These are phyloP conservation scores for Nipponia nippon DNA, from an alignment of 2,113 vertebrate species.

Conservation along the genomic window DNA sequence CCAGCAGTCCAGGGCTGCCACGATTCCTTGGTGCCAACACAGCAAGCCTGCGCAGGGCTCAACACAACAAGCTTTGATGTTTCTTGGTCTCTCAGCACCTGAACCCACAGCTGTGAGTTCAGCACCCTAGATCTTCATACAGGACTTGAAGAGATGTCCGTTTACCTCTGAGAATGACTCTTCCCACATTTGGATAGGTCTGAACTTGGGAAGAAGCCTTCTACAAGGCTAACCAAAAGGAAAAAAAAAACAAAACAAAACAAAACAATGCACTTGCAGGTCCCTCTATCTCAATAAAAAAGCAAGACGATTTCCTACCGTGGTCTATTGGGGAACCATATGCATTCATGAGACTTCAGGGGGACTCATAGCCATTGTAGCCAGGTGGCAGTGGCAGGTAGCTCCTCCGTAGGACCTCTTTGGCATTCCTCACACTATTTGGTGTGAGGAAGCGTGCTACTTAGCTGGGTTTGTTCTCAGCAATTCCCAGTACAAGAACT, in stretches of 20 bases:
- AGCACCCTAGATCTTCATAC: not conserved
- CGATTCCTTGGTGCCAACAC: not conserved
- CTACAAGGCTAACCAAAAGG: not conserved
- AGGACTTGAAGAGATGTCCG: not conserved
- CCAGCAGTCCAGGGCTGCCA: not conserved
- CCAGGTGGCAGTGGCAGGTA: not conserved
- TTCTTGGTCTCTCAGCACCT: not conserved
- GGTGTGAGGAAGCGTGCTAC: not conserved
- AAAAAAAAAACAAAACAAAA: not conserved
- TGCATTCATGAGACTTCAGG: not conserved
- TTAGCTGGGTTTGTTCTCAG: not conserved
- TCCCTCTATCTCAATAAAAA: not conserved
- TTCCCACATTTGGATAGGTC: not conserved
- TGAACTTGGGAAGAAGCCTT: not conserved
- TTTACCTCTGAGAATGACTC: not conserved
- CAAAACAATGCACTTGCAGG: not conserved
- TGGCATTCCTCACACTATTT: not conserved
- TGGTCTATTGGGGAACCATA: rapidly evolving
- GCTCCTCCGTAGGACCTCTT: not conserved
- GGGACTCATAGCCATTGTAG: not conserved
- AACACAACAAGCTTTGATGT: not conserved
- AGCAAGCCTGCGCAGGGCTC: not conserved
- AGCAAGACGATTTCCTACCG: not conserved
- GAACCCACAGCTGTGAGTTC: not conserved
- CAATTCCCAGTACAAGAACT: not conserved